These are phyloP conservation scores for Gobius niger DNA, from an alignment of 2,113 vertebrate species.

Conservation along the genomic window DNA sequence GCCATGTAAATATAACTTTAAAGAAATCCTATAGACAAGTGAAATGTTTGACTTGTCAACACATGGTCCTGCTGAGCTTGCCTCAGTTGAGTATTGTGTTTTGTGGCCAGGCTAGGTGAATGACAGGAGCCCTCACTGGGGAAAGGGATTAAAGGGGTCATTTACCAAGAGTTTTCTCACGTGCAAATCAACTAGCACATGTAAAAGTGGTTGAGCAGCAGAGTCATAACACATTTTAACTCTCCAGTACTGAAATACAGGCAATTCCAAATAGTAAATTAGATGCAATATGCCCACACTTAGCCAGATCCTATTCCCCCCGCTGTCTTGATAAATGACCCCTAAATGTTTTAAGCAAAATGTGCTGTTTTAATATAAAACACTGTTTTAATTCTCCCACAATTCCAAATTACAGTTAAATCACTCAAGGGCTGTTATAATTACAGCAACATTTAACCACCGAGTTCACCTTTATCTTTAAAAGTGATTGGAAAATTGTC, in stretches of 20 bases:
- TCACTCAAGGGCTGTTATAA: conserved; percentile 10
- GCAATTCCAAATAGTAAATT: no score
- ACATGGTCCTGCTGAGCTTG: conserved; percentile 53
- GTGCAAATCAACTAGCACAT: no score
- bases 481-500: conserved; percentile 46
- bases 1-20: conserved; percentile 57
- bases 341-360: no score
- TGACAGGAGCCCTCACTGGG: conserved; percentile 44
- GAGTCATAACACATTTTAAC: no score
- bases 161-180: no score
- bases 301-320: no score
- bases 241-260: no score
- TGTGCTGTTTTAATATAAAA: no score
- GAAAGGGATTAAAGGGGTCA: conserved; percentile 29
- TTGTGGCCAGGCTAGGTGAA: conserved; percentile 26
- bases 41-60: conserved; percentile 46
- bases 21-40: conserved; percentile 56
- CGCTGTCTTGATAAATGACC: no score
- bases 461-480: conserved; percentile 22
- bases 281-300: no score
- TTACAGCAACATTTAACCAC: conserved; percentile 5
- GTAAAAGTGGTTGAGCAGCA: no score
- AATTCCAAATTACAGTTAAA: not conserved
- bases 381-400: no score
- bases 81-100: conserved; percentile 36